These are phyloP conservation scores for Drosophila sproati DNA, from an alignment of 1,140 invertebrate genomes.

Conservation along the genomic window DNA sequence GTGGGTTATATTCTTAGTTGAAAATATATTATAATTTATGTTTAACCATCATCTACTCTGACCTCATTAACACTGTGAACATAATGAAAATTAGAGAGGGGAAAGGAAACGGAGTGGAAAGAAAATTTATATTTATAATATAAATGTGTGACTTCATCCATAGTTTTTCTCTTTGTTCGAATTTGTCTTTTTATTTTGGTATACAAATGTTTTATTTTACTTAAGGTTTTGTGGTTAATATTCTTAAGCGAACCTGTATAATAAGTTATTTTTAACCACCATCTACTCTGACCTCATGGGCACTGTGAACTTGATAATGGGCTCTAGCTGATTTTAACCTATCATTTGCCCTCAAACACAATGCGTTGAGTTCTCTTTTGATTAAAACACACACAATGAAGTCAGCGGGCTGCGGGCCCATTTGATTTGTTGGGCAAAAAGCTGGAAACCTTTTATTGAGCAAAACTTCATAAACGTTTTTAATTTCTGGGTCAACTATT, in stretches of 20 bases:
- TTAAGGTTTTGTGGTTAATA: too few species aligned
- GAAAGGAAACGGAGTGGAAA: too few species aligned
- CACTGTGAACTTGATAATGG: constrained; percentile 6
- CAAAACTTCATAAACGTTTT: constrained; percentile 26
- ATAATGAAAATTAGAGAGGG: not conserved
- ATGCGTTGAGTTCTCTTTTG: constrained; percentile 23
- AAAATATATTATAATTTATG: not conserved
- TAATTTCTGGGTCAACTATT: constrained; percentile 76
- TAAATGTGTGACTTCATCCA: too few species aligned
- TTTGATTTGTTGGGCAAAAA: constrained; percentile 41
- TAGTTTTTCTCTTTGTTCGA: too few species aligned
- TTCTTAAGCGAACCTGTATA: too few species aligned
- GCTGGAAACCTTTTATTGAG: constrained; percentile 34
- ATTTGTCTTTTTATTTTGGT: too few species aligned
- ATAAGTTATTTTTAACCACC: constrained; percentile 10
- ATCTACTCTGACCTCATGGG: constrained; percentile 29
- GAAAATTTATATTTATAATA: too few species aligned
- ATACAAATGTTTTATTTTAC: too few species aligned
- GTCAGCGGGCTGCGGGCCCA: constrained; percentile 8
- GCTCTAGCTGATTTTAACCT: constrained; percentile 1
- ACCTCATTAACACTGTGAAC: constrained; percentile 22
- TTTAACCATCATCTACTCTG: constrained; percentile 1
- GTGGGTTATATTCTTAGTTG: too few species aligned
- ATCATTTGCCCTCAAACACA: constrained; percentile 20
- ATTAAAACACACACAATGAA: constrained; percentile 30